phyloP scores from a whole-genome alignment of 2,888 invertebrate species.

The Lithophane semibrunnea region DNA sequence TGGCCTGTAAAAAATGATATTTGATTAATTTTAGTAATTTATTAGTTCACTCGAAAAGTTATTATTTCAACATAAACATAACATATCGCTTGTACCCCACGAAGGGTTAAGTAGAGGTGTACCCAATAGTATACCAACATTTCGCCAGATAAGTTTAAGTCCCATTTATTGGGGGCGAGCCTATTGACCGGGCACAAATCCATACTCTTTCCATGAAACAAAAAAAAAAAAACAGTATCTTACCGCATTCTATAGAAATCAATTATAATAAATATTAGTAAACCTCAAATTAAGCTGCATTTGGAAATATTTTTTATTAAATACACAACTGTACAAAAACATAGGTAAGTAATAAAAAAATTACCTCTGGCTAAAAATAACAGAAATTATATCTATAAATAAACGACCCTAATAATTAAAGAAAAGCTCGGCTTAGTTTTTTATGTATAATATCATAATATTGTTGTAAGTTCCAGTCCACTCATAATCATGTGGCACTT shows the following conservation, averaged over 20 bases:
- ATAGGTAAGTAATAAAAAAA: neutral
- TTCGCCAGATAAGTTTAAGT: too few species aligned
- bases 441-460: too few species aligned
- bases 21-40: neutral
- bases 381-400: neutral
- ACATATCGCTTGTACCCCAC: too few species aligned
- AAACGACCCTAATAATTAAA: neutral
- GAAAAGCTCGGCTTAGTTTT: neutral
- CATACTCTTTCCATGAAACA: too few species aligned
- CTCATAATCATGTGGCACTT: too few species aligned
- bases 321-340: neutral
- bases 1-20: neutral
- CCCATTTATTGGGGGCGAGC: neutral
- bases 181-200: neutral
- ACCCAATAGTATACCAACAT: too few species aligned
- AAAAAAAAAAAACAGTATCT: neutral
- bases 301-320: neutral
- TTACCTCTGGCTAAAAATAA: neutral
- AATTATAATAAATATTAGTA: neutral
- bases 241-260: slow-evolving; percentile 7
- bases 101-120: neutral
- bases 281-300: neutral
- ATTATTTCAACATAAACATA: neutral
- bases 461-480: too few species aligned
- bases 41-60: neutral